These are phyloP conservation scores for Phasianus colchicus DNA, from an alignment of 2,113 vertebrate species.

Conservation along the genomic window DNA sequence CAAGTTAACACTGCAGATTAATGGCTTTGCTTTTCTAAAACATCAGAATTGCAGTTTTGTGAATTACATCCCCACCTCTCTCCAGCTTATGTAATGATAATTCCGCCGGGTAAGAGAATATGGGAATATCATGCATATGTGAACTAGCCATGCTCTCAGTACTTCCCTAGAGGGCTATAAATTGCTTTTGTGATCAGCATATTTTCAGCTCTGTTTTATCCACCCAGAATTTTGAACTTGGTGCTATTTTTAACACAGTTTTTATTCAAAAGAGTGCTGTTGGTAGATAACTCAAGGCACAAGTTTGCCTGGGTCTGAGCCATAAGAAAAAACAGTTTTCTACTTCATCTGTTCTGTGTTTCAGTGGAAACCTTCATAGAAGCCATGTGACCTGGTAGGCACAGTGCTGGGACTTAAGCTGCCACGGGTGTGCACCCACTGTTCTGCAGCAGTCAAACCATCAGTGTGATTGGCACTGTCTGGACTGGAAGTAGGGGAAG, in stretches of 20 bases:
- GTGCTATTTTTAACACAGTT: not conserved
- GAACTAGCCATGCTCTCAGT: not conserved
- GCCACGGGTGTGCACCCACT: too few relatives aligned
- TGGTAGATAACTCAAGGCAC: not conserved
- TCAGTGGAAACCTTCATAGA: not conserved
- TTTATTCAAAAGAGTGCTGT: not conserved
- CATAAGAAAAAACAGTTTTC: not conserved
- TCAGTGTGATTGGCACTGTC: too few relatives aligned
- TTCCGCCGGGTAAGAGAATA: not conserved
- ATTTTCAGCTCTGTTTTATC: not conserved
- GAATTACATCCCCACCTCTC: not conserved
- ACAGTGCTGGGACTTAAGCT: fast-evolving
- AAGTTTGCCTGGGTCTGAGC: not conserved
- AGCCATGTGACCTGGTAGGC: not conserved
- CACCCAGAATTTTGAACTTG: not conserved
- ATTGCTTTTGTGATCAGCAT: not conserved
- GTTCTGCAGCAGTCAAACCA: too few relatives aligned
- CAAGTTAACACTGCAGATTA: not conserved
- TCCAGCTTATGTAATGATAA: not conserved
- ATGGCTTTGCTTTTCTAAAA: not conserved
- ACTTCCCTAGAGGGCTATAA: not conserved
- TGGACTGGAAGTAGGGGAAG: too few relatives aligned
- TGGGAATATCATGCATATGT: not conserved
- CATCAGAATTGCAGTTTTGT: not conserved
- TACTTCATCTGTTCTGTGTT: not conserved